phyloP scores from a whole-genome alignment of 1,140 invertebrate species.

The Parasteatoda tepidariorum region DNA sequence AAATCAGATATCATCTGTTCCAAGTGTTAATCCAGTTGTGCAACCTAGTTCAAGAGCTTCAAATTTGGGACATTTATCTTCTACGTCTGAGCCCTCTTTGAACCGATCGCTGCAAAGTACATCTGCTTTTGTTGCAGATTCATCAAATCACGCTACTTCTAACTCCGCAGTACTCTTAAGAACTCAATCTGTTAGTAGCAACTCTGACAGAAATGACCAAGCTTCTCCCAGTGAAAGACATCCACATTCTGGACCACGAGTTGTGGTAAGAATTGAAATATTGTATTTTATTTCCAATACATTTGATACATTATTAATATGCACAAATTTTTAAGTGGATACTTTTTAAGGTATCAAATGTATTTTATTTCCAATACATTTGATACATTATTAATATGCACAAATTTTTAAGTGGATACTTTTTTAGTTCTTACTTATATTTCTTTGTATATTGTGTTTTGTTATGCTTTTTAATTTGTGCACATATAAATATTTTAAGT shows the following conservation, averaged over 20 bases:
- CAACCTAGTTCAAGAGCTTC: background rate
- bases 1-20: background rate
- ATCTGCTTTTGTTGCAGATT: background rate
- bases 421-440: too few relatives aligned
- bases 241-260: constrained; percentile 20
- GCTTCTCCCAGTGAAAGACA: constrained; percentile 2
- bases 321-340: too few relatives aligned
- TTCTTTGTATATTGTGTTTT: too few relatives aligned
- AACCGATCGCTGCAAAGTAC: background rate
- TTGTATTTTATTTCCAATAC: too few relatives aligned
- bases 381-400: too few relatives aligned
- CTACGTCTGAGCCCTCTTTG: constrained; percentile 54
- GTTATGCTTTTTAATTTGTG: too few relatives aligned
- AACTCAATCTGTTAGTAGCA: constrained; percentile 1
- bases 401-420: too few relatives aligned
- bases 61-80: background rate
- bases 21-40: background rate
- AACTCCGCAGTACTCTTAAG: constrained; percentile 14
- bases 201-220: constrained; percentile 13
- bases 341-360: too few relatives aligned
- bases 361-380: too few relatives aligned
- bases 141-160: background rate
- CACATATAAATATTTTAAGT: too few relatives aligned
- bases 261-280: background rate
- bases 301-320: too few relatives aligned